Conservation (phyloP, 2,113 vertebrate genomes). For the Engystomops pustulosus region DNA sequence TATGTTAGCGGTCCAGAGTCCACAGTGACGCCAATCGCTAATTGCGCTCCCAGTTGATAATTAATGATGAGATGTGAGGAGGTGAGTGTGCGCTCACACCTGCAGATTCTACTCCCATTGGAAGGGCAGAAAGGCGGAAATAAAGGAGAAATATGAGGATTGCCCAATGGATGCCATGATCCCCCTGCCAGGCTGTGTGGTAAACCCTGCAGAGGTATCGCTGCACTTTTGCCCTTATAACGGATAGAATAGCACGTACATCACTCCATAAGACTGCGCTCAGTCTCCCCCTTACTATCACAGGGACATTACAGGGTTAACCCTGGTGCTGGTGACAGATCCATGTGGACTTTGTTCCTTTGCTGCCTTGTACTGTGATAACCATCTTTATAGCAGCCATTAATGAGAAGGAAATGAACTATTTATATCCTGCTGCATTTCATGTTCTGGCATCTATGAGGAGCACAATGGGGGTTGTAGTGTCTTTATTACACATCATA, state of each 20-base stretch:
- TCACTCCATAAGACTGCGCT: no score
- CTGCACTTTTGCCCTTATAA: no score
- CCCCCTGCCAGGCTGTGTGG: no score
- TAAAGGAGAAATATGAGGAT: no score
- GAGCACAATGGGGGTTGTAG: background rate
- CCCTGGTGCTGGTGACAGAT: background rate
- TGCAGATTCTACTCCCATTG: no score
- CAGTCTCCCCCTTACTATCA: no score
- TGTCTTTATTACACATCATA: background rate
- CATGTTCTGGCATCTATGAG: background rate
- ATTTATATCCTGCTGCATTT: background rate
- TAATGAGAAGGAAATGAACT: background rate
- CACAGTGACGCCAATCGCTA: slow-evolving; percentile 71
- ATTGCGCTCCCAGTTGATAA: slow-evolving; percentile 57
- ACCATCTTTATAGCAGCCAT: background rate
- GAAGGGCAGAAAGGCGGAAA: no score
- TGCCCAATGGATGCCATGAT: no score
- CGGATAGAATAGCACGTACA: no score
- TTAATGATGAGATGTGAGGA: slow-evolving; percentile 23
- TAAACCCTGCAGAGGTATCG: no score
- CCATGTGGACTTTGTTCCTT: background rate
- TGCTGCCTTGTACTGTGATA: background rate
- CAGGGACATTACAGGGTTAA: slow-evolving; percentile 14
- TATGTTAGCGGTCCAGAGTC: slow-evolving; percentile 67
- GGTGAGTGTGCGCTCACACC: no score